A percentile compares a stretch with the other conserved stretches of the same genome.
Evolutionary conservation across 1,140 invertebrate species (phyloP).

Genomic region (Halictus rubicundus): DNA sequence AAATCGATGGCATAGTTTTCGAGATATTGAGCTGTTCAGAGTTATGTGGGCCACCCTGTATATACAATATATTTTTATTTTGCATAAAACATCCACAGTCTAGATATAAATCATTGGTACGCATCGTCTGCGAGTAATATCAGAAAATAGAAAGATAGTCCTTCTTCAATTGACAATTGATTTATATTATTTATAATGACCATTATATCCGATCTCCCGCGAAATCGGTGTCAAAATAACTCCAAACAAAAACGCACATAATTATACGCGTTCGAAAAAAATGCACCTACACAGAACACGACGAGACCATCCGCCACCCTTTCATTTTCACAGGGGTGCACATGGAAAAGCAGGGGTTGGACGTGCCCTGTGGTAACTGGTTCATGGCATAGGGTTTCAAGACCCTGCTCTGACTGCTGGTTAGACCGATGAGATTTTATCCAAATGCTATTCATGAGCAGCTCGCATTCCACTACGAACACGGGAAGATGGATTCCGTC

Average conservation of each 20-base stretch:
- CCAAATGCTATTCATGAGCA: constrained; percentile 75
- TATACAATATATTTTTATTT: too few species aligned
- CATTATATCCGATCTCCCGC: neutral
- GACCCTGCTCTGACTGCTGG: constrained; percentile 17
- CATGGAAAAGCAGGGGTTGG: constrained; percentile 14
- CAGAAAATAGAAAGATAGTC: too few species aligned
- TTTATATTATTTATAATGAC: too few species aligned
- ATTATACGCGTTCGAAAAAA: constrained; percentile 1
- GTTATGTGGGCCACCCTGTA: too few species aligned
- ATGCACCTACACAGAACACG: neutral
- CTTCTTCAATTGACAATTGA: too few species aligned
- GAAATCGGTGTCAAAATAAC: constrained; percentile 68
- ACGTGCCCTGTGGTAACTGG: constrained; percentile 14
- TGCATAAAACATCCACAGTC: too few species aligned
- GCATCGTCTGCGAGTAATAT: too few species aligned
- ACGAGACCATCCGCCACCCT: neutral
- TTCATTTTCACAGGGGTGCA: constrained; percentile 41
- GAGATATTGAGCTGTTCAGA: too few species aligned
- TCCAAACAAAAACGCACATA: constrained; percentile 55
- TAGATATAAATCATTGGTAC: too few species aligned
- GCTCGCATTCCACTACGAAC: constrained; percentile 17
- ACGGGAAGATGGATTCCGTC: constrained; percentile 37
- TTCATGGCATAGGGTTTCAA: constrained; percentile 25
- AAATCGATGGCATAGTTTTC: too few species aligned
- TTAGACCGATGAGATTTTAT: constrained; percentile 74